These are phyloP conservation scores for Neoaliturus tenellus DNA, from an alignment of 2,888 invertebrate species.

Conservation along the genomic window DNA sequence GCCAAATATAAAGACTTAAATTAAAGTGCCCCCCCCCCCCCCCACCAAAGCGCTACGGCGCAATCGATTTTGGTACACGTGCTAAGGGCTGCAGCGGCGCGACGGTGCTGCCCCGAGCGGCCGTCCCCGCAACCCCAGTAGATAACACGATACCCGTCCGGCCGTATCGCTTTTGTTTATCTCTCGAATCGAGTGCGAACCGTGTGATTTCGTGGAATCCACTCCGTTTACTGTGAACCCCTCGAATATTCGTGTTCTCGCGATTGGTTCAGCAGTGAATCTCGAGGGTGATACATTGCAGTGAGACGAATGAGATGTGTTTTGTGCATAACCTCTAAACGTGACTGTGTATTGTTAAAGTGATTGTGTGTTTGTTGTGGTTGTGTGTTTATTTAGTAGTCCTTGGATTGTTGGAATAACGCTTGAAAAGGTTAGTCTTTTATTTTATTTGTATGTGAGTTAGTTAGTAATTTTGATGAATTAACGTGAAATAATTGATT, in stretches of 20 bases:
- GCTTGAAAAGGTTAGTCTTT: too few relatives aligned
- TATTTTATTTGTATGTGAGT: too few relatives aligned
- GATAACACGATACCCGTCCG: not conserved
- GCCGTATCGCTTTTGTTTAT: conserved; percentile 18
- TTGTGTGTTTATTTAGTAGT: not conserved
- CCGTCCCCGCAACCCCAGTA: not conserved
- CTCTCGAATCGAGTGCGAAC: not conserved
- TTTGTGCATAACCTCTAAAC: conserved; percentile 4
- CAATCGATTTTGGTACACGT: conserved; percentile 1
- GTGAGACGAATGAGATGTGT: not conserved
- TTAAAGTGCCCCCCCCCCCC: not conserved
- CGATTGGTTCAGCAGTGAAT: not conserved
- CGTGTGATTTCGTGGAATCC: not conserved
- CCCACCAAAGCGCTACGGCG: not conserved
- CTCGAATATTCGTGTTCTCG: not conserved
- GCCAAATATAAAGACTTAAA: not conserved
- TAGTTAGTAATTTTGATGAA: too few relatives aligned
- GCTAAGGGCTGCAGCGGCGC: not conserved
- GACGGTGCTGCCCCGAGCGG: conserved; percentile 4
- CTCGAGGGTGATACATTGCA: not conserved
- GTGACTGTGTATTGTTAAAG: not conserved
- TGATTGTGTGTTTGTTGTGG: not conserved
- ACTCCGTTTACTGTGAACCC: not conserved
- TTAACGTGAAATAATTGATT: not conserved
- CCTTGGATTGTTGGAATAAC: not conserved